phyloP scores from a whole-genome alignment of 2,888 invertebrate genomes.

The Amiota minor region DNA sequence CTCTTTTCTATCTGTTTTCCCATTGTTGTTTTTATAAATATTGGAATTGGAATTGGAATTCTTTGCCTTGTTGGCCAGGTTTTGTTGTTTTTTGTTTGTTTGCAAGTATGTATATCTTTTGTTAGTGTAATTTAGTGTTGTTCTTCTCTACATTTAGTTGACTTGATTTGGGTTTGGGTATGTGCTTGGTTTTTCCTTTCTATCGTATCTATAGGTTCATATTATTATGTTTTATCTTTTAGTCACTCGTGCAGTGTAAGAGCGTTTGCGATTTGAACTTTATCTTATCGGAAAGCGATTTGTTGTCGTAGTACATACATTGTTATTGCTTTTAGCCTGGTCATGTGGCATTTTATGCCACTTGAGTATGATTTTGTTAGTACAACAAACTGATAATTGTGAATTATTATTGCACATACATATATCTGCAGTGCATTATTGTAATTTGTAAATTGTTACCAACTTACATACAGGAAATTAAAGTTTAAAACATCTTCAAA shows the following conservation, averaged over 20 bases:
- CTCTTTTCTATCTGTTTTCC: background rate
- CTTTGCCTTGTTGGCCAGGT: background rate
- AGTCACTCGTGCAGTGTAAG: background rate
- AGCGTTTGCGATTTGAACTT: slow-evolving; percentile 19
- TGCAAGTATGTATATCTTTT: background rate
- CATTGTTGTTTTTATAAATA: background rate
- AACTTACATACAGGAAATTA: no score
- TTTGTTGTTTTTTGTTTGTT: background rate
- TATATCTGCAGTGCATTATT: no score
- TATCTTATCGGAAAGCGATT: slow-evolving; percentile 5
- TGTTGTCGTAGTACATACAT: background rate
- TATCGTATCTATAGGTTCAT: background rate
- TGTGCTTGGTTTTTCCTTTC: no score
- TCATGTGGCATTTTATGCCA: background rate
- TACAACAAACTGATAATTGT: no score
- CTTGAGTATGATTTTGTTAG: background rate
- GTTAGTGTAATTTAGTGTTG: background rate
- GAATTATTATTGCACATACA: no score
- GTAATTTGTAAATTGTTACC: no score
- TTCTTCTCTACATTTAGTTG: no score
- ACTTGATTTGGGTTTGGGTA: no score
- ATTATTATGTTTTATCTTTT: background rate
- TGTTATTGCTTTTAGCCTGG: background rate
- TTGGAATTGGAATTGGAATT: background rate
- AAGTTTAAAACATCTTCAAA: no score